Evolutionary conservation across 2,888 invertebrate species (phyloP).

Genomic region (Sarcophaga carnaria): DNA sequence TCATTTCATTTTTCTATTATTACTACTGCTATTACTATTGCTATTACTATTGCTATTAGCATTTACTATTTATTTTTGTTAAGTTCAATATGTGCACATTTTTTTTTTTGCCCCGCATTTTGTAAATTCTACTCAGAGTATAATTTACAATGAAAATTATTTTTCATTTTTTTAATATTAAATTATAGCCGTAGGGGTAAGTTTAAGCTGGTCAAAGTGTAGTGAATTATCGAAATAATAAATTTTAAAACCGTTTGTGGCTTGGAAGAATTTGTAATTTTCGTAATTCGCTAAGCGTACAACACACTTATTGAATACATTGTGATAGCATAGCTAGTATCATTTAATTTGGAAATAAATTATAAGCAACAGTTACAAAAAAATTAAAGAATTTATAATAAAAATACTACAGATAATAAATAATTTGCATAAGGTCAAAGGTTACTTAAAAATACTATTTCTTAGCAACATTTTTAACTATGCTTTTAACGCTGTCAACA

Average conservation of each 20-base stretch:
- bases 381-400: no score
- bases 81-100: not conserved
- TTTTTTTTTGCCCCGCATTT: not conserved
- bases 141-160: slow-evolving; percentile 21
- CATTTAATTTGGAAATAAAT: no score
- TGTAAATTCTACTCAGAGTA: not conserved
- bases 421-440: no score
- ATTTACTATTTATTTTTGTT: not conserved
- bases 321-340: no score
- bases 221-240: slow-evolving; percentile 1
- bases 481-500: no score
- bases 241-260: not conserved
- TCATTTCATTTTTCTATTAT: not conserved
- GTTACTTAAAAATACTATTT: no score
- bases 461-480: no score
- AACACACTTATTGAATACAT: no score
- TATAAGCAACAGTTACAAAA: no score
- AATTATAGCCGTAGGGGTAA: slow-evolving; percentile 12
- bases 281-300: no score
- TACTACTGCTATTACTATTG: not conserved
- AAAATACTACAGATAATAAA: no score
- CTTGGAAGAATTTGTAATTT: not conserved
- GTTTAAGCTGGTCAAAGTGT: not conserved
- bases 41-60: not conserved
- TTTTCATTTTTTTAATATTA: not conserved